Conservation (phyloP, 2,888 invertebrate species). For the Cosmia trapezina region DNA sequence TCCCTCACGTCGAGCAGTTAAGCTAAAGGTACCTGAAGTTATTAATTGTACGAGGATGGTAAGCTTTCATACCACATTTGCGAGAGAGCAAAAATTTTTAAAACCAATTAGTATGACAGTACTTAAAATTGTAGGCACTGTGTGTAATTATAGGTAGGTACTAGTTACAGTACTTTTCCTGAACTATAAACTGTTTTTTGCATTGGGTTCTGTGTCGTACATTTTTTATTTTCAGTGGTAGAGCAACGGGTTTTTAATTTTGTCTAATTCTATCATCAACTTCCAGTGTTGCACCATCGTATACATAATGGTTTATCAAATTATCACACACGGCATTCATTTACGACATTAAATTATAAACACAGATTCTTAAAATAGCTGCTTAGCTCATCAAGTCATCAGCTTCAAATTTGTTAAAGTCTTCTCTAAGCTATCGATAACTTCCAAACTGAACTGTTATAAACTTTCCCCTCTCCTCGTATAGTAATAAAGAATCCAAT, state of each 20-base stretch:
- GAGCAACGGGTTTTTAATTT: background rate
- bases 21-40: slow-evolving; percentile 24
- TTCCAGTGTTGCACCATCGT: too few species aligned
- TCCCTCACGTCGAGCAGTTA: slow-evolving; percentile 31
- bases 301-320: background rate
- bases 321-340: background rate
- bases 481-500: slow-evolving; percentile 37
- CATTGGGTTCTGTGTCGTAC: background rate
- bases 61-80: slow-evolving; percentile 39
- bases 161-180: background rate
- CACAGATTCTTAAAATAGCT: background rate
- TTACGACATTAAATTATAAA: too few species aligned
- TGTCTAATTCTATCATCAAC: background rate
- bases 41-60: slow-evolving; percentile 43
- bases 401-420: slow-evolving; percentile 10
- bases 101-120: background rate
- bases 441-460: slow-evolving; percentile 16
- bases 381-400: slow-evolving; percentile 1
- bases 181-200: background rate
- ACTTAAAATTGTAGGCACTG: background rate
- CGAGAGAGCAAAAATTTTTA: background rate
- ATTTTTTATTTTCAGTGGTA: background rate
- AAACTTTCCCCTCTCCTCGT: slow-evolving; percentile 26
- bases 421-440: slow-evolving; percentile 19
- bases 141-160: background rate